A percentile compares a stretch with the other conserved stretches of the same genome.
phyloP scores from a whole-genome alignment of 2,113 vertebrate genomes.

The Sula dactylatra region DNA sequence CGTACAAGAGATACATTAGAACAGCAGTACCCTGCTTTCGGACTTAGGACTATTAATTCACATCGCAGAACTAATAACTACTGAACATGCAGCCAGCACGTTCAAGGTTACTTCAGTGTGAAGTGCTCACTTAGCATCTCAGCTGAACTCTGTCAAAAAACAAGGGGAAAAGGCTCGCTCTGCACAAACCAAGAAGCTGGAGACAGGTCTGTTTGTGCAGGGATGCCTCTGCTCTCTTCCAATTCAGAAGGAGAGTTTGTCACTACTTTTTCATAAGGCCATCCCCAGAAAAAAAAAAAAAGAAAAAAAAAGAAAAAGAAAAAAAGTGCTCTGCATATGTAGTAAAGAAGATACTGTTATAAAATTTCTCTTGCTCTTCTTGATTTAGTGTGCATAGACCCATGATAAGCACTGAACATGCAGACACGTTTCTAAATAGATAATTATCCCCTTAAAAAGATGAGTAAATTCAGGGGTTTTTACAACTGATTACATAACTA shows the following conservation, averaged over 20 bases:
- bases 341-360: neutral
- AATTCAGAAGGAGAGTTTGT: accelerated
- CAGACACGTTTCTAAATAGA: neutral
- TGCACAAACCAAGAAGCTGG: neutral
- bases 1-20: neutral
- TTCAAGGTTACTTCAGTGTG: neutral
- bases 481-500: neutral
- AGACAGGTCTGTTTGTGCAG: neutral
- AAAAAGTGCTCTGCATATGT: neutral
- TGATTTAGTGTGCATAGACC: neutral
- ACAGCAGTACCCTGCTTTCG: neutral
- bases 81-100: neutral
- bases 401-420: neutral
- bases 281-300: neutral
- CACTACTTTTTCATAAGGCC: neutral
- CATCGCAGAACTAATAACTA: neutral
- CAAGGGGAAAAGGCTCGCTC: neutral
- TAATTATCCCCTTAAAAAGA: neutral
- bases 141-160: neutral
- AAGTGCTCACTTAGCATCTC: neutral
- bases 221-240: neutral
- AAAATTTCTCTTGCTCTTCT: neutral
- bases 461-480: neutral
- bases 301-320: no score
- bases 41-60: neutral